phyloP scores from a whole-genome alignment of 2,113 vertebrate species.

The Natator depressus region DNA sequence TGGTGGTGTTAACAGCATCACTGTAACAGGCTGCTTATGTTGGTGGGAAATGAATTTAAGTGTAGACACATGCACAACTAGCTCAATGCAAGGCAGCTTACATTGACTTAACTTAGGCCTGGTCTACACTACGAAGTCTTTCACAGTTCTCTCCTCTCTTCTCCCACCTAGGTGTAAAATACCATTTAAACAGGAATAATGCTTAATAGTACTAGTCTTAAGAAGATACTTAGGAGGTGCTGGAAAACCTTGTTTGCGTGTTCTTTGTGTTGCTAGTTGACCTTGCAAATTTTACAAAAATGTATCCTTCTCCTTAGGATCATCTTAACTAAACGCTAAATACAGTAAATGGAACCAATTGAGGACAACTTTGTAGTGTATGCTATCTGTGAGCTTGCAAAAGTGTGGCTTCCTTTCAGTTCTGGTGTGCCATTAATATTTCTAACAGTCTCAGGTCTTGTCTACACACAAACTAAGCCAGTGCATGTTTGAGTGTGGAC shows the following conservation, averaged over 20 bases:
- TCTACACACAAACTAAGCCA: accelerated
- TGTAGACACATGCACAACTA: too few species aligned
- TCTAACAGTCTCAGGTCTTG: background rate
- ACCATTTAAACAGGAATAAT: background rate
- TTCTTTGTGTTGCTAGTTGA: background rate
- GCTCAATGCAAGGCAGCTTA: too few species aligned
- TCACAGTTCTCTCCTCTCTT: too few species aligned
- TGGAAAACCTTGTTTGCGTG: background rate
- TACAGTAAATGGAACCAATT: background rate
- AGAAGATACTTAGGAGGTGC: background rate
- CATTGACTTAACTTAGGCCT: too few species aligned
- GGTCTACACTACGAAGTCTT: too few species aligned
- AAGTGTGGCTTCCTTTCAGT: background rate
- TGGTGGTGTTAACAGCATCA: too few species aligned
- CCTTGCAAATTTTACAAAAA: background rate
- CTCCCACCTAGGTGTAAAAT: constrained; percentile 4
- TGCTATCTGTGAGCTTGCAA: background rate
- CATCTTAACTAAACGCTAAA: background rate
- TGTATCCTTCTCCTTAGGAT: background rate
- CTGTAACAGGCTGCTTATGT: too few species aligned
- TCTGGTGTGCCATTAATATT: background rate
- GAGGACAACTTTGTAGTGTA: too few species aligned
- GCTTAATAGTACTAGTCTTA: background rate
- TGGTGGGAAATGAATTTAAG: too few species aligned
- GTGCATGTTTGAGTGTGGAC: background rate